Percentiles rank a stretch among this genome's conserved stretches.
These are phyloP conservation scores for Ormyrus nitidulus DNA, from an alignment of 2,888 invertebrate genomes.

Conservation along the genomic window DNA sequence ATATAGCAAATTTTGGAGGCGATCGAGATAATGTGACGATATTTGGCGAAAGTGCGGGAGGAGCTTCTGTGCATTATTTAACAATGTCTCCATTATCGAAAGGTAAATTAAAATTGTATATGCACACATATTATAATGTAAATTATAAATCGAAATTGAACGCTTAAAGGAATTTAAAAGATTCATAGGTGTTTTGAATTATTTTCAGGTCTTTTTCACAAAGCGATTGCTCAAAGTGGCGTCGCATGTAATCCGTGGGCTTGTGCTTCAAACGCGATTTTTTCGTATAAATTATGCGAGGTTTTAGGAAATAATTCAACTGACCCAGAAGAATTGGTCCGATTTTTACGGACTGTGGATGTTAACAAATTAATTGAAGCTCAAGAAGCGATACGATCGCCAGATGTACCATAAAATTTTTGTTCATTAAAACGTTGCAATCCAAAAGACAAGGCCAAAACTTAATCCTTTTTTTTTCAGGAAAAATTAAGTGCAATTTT, in stretches of 20 bases:
- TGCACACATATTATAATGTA: not conserved
- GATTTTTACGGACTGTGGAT: constrained; percentile 64
- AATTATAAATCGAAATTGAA: constrained; percentile 1
- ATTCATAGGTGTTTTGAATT: not conserved
- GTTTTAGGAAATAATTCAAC: constrained; percentile 66
- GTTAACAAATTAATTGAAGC: constrained; percentile 56
- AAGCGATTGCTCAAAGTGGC: constrained; percentile 69
- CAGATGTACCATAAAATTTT: not conserved
- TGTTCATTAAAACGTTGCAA: not conserved
- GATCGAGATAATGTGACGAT: constrained; percentile 67
- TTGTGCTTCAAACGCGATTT: constrained; percentile 54
- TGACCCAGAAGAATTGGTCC: constrained; percentile 65
- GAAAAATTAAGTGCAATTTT: constrained; percentile 53
- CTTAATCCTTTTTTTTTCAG: constrained; percentile 51
- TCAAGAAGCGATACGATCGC: constrained; percentile 38
- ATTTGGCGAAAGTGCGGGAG: constrained; percentile 68
- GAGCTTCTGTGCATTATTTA: constrained; percentile 66
- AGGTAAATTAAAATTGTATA: constrained; percentile 60
- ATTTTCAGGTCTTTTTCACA: constrained; percentile 69
- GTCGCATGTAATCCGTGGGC: constrained; percentile 64
- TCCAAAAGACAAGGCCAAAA: not conserved
- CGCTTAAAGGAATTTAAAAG: not conserved
- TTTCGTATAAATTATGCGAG: constrained; percentile 67
- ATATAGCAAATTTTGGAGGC: constrained; percentile 70
- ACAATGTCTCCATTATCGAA: constrained; percentile 68